Percentiles rank a stretch among this genome's conserved stretches.
Conservation (phyloP, 2,797 vertebrate species). For the Neosilurus hyrtlii region DNA sequence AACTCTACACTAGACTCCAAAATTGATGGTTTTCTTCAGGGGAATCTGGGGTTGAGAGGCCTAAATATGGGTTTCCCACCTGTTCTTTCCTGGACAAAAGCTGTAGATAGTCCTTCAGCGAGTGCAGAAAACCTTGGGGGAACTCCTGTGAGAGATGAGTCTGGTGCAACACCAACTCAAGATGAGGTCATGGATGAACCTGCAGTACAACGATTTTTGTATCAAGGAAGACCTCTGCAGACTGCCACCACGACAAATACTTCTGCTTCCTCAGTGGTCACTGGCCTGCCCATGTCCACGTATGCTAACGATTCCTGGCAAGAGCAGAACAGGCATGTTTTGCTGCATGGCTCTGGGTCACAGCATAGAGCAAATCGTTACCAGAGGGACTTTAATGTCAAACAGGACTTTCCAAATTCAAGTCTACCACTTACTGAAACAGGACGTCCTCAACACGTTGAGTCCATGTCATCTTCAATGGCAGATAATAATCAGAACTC, state of each 20-base stretch:
- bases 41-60: conserved; percentile 83
- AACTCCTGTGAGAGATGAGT: conserved; percentile 91
- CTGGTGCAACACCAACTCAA: conserved; percentile 92
- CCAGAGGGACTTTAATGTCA: conserved; percentile 24
- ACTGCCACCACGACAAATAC: background rate
- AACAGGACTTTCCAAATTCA: conserved; percentile 20
- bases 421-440: conserved; percentile 11
- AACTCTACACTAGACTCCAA: conserved; percentile 88
- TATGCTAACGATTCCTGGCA: conserved; percentile 40
- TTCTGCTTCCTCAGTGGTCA: background rate
- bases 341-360: conserved; percentile 19
- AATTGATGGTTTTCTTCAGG: conserved; percentile 92
- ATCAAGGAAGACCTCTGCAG: conserved; percentile 29
- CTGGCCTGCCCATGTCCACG: background rate
- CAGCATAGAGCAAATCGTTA: conserved; percentile 17
- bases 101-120: conserved; percentile 62
- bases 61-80: conserved; percentile 82
- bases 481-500: conserved; percentile 21
- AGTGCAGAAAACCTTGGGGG: conserved; percentile 85
- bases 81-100: conserved; percentile 54
- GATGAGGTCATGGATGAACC: conserved; percentile 95
- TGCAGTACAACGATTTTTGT: conserved; percentile 60
- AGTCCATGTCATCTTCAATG: conserved; percentile 27
- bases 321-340: conserved; percentile 27
- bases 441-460: conserved; percentile 10